Base-by-base conservation (phyloP, 2,888 invertebrate species). In the Chouioia cunea region DNA sequence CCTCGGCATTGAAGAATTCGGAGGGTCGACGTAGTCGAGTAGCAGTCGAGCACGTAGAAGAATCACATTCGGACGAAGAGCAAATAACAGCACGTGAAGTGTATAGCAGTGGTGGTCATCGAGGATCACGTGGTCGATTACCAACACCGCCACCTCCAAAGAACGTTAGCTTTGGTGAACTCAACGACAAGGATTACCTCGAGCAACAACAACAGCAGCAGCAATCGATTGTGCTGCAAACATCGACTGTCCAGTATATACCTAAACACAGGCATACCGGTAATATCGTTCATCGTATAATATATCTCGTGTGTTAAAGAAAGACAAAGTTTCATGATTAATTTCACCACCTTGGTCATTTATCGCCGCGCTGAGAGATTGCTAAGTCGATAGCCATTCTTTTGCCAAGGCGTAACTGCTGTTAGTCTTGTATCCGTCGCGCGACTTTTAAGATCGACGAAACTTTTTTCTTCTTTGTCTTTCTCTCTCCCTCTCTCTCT, bases 111-210 rank as follows among this genome's bases (percentile, higher is more conserved):
- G 27, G 27, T 36, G 36, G 62, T 22, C 48, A 68, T 65, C 63
- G 23, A 57, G 67, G 82, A 46, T 80, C 83, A n/a, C 79, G 36
- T 12, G 36, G 36, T 36, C 36, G 83, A 48, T 76, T 85, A 47
- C 83, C 85, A 20, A 85, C 85, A 4, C 85, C 84, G 4, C 83
- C 85, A 10, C 79, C 77, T 4, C 75, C 81, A 3, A 85, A 85
- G 63, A 85, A 85, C 73, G 85, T 85, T 20, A 85, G 85, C n/a
- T 85, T 85, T 60, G 83, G 83, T 10, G 82, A 84, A 72, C 77
- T 83, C 16, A 79, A 82, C 62, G 82, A 84, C 57, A 80, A 83
- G 64, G 79, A 70, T 70, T 82, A 82, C 76, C 76, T 80, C 58
- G 83, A 85, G 52, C 85, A 84, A 54, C 4, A 84, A n/a, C n/a